Conservation (phyloP, 2,113 vertebrate species). For the Phyllostomus discolor region DNA sequence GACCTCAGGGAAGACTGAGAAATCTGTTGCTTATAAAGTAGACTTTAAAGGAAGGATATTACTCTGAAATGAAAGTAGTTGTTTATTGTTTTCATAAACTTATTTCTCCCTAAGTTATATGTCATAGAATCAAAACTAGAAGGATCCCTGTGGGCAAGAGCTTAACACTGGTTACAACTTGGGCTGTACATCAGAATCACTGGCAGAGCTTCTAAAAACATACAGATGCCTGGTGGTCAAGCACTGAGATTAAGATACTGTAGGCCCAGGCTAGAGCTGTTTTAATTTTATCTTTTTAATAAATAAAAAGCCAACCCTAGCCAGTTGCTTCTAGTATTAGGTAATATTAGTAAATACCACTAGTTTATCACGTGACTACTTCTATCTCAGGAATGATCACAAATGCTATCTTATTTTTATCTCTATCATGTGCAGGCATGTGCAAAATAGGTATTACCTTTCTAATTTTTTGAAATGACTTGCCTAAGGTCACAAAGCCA, state of each 20-base stretch:
- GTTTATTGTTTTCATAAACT: neutral
- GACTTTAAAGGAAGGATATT: neutral
- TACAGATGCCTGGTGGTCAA: rapidly evolving
- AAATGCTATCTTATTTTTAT: neutral
- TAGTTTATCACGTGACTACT: neutral
- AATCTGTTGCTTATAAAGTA: neutral
- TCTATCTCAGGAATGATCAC: neutral
- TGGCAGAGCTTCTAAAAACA: neutral
- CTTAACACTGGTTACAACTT: neutral
- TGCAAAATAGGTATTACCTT: neutral
- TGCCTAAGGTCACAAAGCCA: neutral
- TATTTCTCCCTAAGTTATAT: neutral
- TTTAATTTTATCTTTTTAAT: neutral
- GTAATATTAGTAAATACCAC: neutral
- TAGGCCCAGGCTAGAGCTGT: neutral
- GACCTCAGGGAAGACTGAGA: neutral
- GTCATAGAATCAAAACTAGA: neutral
- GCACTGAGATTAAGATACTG: neutral
- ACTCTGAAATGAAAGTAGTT: neutral
- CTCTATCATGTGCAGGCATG: rapidly evolving
- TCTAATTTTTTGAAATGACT: neutral
- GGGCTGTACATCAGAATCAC: neutral
- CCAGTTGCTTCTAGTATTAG: neutral
- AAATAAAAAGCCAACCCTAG: neutral
- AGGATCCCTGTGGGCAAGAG: rapidly evolving